Evolutionary conservation across 2,113 vertebrate species (phyloP).

Genomic region (Takifugu flavidus): DNA sequence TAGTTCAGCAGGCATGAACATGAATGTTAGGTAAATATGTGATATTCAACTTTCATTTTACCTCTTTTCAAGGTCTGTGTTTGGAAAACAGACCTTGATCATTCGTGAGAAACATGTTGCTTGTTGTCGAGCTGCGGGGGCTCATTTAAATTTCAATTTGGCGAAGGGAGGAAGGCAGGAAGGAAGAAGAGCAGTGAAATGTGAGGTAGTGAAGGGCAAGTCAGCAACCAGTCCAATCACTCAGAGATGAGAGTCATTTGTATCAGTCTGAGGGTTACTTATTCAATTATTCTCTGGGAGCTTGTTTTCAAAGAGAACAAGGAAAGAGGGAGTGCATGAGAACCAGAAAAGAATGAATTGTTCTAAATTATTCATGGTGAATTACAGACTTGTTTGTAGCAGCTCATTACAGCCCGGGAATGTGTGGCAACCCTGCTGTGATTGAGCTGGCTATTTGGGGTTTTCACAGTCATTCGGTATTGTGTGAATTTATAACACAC

Average conservation of each 20-base stretch:
- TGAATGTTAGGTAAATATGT: slow-evolving; percentile 1
- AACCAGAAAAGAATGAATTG: slow-evolving; percentile 21
- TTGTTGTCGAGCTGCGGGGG: slow-evolving; percentile 35
- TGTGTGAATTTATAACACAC: slow-evolving; percentile 30
- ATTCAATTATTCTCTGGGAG: slow-evolving; percentile 74
- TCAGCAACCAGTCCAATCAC: slow-evolving; percentile 68
- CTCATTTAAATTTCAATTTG: slow-evolving; percentile 67
- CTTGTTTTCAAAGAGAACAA: slow-evolving; percentile 62
- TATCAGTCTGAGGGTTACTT: slow-evolving; percentile 71
- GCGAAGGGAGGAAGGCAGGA: slow-evolving; percentile 25
- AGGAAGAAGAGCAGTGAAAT: slow-evolving; percentile 11
- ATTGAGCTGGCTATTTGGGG: slow-evolving; percentile 41
- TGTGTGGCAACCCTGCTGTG: slow-evolving; percentile 31
- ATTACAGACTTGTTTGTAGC: slow-evolving; percentile 56
- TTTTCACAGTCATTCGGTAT: slow-evolving; percentile 50
- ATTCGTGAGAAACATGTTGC: slow-evolving; percentile 46
- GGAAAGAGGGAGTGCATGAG: not conserved
- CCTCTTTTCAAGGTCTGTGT: slow-evolving; percentile 21
- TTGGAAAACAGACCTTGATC: slow-evolving; percentile 25
- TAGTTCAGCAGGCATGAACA: not conserved
- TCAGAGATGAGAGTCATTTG: slow-evolving; percentile 75
- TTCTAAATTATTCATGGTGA: slow-evolving; percentile 48
- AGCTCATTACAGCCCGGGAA: slow-evolving; percentile 52
- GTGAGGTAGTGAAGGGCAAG: slow-evolving; percentile 32
- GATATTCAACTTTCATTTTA: slow-evolving; percentile 26